A percentile compares a stretch with the other conserved stretches of the same genome.
phyloP scores from a whole-genome alignment of 1,140 invertebrate species.

The Drosophila asahinai region DNA sequence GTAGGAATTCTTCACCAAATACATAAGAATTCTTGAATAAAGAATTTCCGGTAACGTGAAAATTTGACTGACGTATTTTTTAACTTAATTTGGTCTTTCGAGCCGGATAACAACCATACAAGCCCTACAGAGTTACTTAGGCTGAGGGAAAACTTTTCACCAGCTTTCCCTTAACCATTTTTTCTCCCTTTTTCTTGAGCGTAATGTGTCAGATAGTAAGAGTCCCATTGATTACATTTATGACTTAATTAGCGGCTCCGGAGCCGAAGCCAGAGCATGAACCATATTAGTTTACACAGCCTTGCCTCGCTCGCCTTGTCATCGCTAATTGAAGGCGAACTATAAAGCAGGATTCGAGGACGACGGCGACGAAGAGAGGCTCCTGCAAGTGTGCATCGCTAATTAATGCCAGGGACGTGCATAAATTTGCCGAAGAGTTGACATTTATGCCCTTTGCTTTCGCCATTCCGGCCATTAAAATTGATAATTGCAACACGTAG shows the following conservation, averaged over 20 bases:
- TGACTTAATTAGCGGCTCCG: constrained; percentile 67
- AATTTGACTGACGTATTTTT: too few relatives aligned
- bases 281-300: constrained; percentile 68
- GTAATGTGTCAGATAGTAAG: constrained; percentile 18
- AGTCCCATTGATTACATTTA: constrained; percentile 68
- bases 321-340: constrained; percentile 57
- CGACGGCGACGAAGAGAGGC: background rate
- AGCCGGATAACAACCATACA: too few relatives aligned
- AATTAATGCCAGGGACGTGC: constrained; percentile 78
- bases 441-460: constrained; percentile 68
- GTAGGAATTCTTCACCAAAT: too few relatives aligned
- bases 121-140: too few relatives aligned
- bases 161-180: background rate
- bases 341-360: constrained; percentile 20
- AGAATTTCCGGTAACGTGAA: too few relatives aligned
- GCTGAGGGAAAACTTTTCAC: background rate
- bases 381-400: constrained; percentile 62
- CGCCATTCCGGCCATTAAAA: constrained; percentile 62
- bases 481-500: constrained; percentile 78
- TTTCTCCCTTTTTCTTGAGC: background rate
- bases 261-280: background rate
- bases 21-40: too few relatives aligned
- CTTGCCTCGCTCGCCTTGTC: background rate
- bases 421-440: constrained; percentile 76
- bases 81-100: too few relatives aligned